Base-by-base conservation (phyloP, 2,888 invertebrate genomes). In the Diarsia mendica region DNA sequence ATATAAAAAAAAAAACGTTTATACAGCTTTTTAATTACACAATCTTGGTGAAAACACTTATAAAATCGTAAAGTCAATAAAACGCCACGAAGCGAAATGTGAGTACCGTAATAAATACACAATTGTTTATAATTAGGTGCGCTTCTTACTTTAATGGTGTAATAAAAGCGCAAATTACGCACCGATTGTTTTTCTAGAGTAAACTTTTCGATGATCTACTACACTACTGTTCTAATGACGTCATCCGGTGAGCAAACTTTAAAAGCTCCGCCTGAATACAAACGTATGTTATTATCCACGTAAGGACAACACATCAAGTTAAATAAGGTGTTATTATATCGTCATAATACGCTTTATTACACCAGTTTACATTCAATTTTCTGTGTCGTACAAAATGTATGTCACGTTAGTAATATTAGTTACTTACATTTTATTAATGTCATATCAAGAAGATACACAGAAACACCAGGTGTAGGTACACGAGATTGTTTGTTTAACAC, bases 401-500 rank as follows among this genome's bases (percentile, higher is more conserved):
- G 74, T 77, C 78, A 68, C 53, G 67, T 60, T 33, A 72, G 67
- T 70, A 67, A 85, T 79, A 79, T 80, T 80, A 76, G 78, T 85
- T 80, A 76, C 77, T 85, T 79, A 79, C 83, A 82, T 78, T 79
- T 84, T 75, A 81, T 84, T 80, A 88, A 87, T 92, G 92, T 92
- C 91, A 90, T 89, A 89, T 86, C 75, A 77, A 69, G 82, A 79
- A 88, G 84, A 84, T 82, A 82, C 79, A 79, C 79, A 72, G 87
- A 70, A 89, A 88, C 88, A 85, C 90, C 95, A 95, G 95, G 95
- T 95, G 94, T 90, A 90, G 85, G 89, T 90, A 89, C 88, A 87
- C 87, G 88, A 88, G 89, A 87, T 90, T 95, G 95, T 95, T 96
- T 95, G 94, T 93, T 92, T 95, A 95, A 95, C 95, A 95, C 94